Percentiles rank a stretch among this genome's conserved stretches.
Conservation (phyloP, 2,888 invertebrate genomes). For the Timema cristinae region DNA sequence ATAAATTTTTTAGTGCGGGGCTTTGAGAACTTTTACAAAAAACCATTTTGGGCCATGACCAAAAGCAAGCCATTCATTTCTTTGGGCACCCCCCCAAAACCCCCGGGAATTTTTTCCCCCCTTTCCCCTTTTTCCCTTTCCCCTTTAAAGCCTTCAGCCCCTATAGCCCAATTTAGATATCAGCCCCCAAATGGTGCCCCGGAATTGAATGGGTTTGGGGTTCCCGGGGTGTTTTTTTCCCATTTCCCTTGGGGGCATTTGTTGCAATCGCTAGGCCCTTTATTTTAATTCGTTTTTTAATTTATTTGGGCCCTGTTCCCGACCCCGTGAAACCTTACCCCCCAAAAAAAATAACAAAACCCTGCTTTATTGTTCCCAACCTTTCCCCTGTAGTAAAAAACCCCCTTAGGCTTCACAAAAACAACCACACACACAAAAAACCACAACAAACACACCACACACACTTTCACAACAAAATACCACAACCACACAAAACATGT, state of each 20-base stretch:
- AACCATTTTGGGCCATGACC: slow-evolving; percentile 19
- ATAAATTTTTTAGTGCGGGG: neutral
- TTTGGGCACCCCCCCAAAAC: slow-evolving; percentile 8
- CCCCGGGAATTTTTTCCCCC: too few relatives aligned
- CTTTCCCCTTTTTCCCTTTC: neutral
- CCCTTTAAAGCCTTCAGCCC: too few relatives aligned
- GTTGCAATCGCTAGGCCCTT: slow-evolving; percentile 19
- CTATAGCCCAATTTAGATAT: slow-evolving; percentile 14
- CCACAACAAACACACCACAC: too few relatives aligned
- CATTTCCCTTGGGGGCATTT: slow-evolving; percentile 17
- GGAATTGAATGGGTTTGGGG: slow-evolving; percentile 23
- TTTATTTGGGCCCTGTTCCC: too few relatives aligned
- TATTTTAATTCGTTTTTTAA: neutral
- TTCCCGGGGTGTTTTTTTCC: slow-evolving; percentile 21
- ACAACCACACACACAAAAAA: too few relatives aligned
- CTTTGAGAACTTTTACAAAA: slow-evolving; percentile 13
- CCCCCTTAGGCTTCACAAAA: too few relatives aligned
- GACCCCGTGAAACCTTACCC: too few relatives aligned
- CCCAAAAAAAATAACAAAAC: too few relatives aligned
- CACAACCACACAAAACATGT: too few relatives aligned
- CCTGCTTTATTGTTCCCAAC: too few relatives aligned
- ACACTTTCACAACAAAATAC: too few relatives aligned
- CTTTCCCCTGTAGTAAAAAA: too few relatives aligned
- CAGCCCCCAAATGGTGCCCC: slow-evolving; percentile 22
- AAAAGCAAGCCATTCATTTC: slow-evolving; percentile 15